Conservation (phyloP, 2,888 invertebrate species). For the Napeogenes sylphis region DNA sequence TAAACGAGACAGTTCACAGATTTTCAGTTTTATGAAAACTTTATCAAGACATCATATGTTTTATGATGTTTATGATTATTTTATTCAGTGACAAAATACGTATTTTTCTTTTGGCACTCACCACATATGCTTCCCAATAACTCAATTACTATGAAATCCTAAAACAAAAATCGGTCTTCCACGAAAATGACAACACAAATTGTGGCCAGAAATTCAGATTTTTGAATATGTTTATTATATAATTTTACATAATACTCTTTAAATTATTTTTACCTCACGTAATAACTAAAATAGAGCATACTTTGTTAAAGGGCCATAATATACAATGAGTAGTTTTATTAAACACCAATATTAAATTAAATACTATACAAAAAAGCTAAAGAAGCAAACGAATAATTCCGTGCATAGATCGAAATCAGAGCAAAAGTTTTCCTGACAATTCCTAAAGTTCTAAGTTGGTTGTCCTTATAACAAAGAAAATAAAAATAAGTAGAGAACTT, state of each 20-base stretch:
- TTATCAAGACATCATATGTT: no score
- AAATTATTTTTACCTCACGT: no score
- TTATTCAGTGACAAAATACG: no score
- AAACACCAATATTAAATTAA: no score
- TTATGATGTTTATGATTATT: constrained; percentile 7
- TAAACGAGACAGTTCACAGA: no score
- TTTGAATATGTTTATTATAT: constrained; percentile 18
- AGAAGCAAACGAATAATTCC: background rate
- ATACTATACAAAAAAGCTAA: no score
- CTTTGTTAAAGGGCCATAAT: no score
- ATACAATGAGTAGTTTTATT: no score
- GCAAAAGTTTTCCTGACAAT: background rate
- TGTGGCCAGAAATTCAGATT: constrained; percentile 22
- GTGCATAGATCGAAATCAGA: background rate
- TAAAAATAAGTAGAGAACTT: background rate
- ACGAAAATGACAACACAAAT: constrained; percentile 33
- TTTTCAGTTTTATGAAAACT: no score
- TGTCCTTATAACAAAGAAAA: background rate
- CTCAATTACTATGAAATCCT: constrained; percentile 40
- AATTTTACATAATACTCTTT: background rate
- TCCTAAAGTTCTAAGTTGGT: background rate
- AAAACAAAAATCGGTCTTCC: constrained; percentile 50
- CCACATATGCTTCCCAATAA: no score
- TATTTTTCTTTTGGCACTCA: no score
- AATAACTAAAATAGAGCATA: no score